Conservation (phyloP, 2,797 vertebrate species). For the Vipera latastei region DNA sequence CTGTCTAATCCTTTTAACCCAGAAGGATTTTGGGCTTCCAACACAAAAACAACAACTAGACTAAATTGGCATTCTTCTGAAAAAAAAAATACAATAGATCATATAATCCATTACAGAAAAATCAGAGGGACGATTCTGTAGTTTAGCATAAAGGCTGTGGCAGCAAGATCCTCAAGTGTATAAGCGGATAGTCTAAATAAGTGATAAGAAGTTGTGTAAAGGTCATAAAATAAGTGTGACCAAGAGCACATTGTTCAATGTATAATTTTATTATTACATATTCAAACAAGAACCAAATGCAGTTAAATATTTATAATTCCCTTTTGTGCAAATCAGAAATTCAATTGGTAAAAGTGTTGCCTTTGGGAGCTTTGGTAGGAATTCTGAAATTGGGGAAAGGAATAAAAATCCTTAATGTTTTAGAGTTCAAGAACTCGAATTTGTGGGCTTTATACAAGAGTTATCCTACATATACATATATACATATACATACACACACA, state of each 20-base stretch:
- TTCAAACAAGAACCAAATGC: not conserved
- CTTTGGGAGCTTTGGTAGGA: not conserved
- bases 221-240: not conserved
- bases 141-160: not conserved
- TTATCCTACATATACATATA: not conserved
- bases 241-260: not conserved
- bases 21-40: not conserved
- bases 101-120: not conserved
- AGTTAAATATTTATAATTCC: not conserved
- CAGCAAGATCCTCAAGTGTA: not conserved
- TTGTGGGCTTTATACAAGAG: not conserved
- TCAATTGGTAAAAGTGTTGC: not conserved
- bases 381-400: not conserved
- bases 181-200: not conserved
- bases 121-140: not conserved
- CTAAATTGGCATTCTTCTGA: not conserved
- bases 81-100: not conserved
- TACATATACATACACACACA: no score
- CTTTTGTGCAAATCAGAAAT: not conserved
- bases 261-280: not conserved
- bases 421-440: not conserved
- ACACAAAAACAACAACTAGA: not conserved
- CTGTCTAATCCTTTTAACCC: not conserved
- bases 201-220: not conserved
- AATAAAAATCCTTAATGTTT: not conserved